Evolutionary conservation across 1,140 invertebrate species (phyloP).

Genomic region (Andrena cerasifolii): DNA sequence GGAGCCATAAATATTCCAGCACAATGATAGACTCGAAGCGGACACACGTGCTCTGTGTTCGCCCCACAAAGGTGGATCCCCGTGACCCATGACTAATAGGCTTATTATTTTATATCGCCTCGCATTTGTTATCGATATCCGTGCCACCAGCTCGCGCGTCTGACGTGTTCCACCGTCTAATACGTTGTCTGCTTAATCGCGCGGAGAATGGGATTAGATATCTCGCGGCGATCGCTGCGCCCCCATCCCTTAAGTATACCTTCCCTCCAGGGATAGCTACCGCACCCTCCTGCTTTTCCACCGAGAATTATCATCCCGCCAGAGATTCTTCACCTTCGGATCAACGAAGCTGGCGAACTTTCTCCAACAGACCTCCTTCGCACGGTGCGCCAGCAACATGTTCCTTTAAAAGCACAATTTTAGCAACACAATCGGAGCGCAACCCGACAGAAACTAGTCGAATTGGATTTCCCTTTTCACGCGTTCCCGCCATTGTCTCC

Average conservation of each 20-base stretch:
- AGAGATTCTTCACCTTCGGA: too few species aligned
- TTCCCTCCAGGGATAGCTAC: neutral
- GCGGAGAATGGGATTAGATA: constrained; percentile 72
- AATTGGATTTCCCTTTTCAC: constrained; percentile 53
- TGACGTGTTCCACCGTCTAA: constrained; percentile 63
- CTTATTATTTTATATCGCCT: constrained; percentile 81
- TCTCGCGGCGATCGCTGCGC: constrained; percentile 6
- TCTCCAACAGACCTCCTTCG: neutral
- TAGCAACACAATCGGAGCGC: neutral
- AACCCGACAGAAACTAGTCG: constrained; percentile 36
- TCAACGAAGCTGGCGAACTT: neutral
- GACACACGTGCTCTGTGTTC: constrained; percentile 30
- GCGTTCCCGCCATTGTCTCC: constrained; percentile 43
- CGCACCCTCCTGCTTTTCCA: neutral
- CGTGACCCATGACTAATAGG: constrained; percentile 77
- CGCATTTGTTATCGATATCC: constrained; percentile 75
- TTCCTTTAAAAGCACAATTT: neutral
- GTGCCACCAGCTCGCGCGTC: constrained; percentile 32
- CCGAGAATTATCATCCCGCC: neutral
- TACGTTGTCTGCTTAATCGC: constrained; percentile 75
- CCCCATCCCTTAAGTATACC: neutral
- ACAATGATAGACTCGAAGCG: constrained; percentile 30
- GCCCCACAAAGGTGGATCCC: constrained; percentile 46
- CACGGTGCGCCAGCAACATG: neutral
- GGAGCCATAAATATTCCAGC: constrained; percentile 29